Percentiles rank a stretch among this genome's conserved stretches.
Evolutionary conservation across 2,113 vertebrate species (phyloP).

Genomic region (Bos javanicus): DNA sequence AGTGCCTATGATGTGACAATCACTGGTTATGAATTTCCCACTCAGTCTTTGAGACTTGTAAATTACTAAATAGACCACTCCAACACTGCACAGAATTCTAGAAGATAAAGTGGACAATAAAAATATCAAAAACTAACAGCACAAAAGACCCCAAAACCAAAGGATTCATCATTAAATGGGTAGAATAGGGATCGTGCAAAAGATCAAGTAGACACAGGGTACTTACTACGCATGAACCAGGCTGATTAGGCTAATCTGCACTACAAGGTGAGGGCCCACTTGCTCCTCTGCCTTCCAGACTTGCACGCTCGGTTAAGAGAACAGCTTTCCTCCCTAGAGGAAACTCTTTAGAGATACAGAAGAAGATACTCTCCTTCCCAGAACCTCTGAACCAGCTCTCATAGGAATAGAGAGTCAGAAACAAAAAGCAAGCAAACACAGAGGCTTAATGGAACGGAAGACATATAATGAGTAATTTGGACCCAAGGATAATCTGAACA

Average conservation of each 20-base stretch:
- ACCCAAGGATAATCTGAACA: background rate
- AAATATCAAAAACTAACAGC: background rate
- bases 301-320: background rate
- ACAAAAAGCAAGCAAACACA: constrained; percentile 7
- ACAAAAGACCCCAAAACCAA: background rate
- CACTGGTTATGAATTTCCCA: background rate
- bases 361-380: background rate
- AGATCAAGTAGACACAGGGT: background rate
- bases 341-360: constrained; percentile 1
- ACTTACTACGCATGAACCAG: background rate
- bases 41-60: background rate
- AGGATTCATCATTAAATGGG: background rate
- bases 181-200: background rate
- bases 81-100: background rate
- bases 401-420: background rate
- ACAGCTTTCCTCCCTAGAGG: background rate
- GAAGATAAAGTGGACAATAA: background rate
- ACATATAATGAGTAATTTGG: background rate
- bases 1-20: background rate
- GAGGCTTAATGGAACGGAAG: constrained; percentile 28
- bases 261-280: background rate
- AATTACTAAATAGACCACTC: background rate
- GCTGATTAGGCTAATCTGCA: background rate
- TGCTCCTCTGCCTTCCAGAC: background rate
- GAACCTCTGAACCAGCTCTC: background rate